phyloP scores from a whole-genome alignment of 2,888 invertebrate species.

The Acronicta leporina region DNA sequence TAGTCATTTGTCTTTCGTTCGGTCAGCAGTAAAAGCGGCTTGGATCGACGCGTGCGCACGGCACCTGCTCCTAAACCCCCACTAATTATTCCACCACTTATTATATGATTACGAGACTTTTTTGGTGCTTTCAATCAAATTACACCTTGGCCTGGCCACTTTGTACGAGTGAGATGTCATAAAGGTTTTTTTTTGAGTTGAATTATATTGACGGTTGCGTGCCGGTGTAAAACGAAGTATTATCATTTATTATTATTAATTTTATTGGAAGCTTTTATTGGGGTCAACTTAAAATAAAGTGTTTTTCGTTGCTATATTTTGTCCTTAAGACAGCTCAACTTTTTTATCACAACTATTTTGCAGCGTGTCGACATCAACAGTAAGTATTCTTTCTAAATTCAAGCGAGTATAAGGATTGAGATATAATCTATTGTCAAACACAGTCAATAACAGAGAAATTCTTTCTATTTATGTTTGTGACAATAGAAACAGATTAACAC shows the following conservation, averaged over 20 bases:
- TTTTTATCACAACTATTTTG: constrained; percentile 4
- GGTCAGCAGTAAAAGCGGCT: constrained; percentile 59
- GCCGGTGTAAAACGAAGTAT: constrained; percentile 80
- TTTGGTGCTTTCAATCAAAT: constrained; percentile 89
- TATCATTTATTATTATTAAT: constrained; percentile 62
- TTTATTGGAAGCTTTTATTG: constrained; percentile 32
- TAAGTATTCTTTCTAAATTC: constrained; percentile 7
- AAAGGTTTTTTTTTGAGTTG: constrained; percentile 76
- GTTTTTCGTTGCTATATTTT: background rate
- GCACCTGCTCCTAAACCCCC: constrained; percentile 85
- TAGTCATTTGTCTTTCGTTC: constrained; percentile 72
- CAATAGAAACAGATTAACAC: constrained; percentile 52
- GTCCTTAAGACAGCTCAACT: constrained; percentile 10
- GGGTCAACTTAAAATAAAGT: constrained; percentile 32
- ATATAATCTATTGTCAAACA: constrained; percentile 56
- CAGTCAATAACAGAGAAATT: constrained; percentile 38
- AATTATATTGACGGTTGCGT: constrained; percentile 72
- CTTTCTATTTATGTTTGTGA: constrained; percentile 57
- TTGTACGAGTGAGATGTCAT: constrained; percentile 87
- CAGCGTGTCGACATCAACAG: constrained; percentile 2
- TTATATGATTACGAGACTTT: constrained; percentile 88
- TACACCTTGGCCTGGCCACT: constrained; percentile 86
- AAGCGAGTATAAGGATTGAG: constrained; percentile 33
- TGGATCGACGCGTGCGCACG: constrained; percentile 58
- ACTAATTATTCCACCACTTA: constrained; percentile 88